Evolutionary conservation across 2,113 vertebrate genomes (phyloP).

Genomic region (Campylomormyrus tamandua): DNA sequence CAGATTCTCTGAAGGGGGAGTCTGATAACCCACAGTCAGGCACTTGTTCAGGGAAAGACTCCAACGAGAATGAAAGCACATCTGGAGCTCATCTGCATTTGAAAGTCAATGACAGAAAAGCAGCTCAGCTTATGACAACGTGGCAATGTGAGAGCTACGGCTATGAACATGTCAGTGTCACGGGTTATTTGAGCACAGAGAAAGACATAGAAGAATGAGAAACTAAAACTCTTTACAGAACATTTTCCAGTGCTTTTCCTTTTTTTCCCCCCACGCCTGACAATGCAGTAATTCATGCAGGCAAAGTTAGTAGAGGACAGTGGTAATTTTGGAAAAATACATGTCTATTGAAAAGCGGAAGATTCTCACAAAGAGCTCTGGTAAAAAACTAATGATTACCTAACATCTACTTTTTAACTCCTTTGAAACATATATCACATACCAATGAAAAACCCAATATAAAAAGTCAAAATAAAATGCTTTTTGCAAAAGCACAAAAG

Average conservation of each 20-base stretch:
- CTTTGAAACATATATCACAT: not conserved
- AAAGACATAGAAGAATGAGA: not conserved
- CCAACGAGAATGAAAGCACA: slow-evolving; percentile 25
- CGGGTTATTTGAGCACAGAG: not conserved
- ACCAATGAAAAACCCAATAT: not conserved
- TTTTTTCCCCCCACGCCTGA: not conserved
- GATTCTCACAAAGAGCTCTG: not conserved
- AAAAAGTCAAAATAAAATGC: not conserved
- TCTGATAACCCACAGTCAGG: slow-evolving; percentile 2
- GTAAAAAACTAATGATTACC: not conserved
- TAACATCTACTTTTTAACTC: not conserved
- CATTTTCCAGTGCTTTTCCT: not conserved
- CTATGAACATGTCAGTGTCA: not conserved
- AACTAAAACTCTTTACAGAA: not conserved
- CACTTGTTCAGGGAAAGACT: slow-evolving; percentile 32
- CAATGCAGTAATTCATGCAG: not conserved
- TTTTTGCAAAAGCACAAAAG: not conserved
- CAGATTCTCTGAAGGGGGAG: not conserved
- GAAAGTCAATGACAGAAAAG: not conserved
- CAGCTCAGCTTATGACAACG: not conserved
- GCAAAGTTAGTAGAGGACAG: not conserved
- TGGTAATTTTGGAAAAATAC: not conserved
- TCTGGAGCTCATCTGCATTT: slow-evolving; percentile 31
- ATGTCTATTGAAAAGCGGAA: not conserved
- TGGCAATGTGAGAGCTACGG: not conserved